Base-by-base conservation (phyloP, 2,797 vertebrate species). In the Notoglanidium macrostoma region DNA sequence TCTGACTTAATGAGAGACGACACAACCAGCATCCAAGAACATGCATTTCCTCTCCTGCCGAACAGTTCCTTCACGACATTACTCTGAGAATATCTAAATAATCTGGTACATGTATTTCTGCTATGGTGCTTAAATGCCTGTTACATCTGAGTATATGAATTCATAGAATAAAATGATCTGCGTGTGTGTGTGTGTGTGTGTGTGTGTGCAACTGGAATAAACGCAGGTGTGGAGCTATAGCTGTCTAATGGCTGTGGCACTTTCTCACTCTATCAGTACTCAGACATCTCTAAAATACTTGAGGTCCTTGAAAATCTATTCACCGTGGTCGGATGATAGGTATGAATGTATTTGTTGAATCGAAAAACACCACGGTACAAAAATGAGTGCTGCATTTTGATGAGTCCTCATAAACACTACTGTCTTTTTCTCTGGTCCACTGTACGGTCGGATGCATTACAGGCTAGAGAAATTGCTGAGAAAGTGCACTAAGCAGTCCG, bases 1-100 rank as follows among this genome's bases (percentile, higher is more conserved):
- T 78, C 84, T 57, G 83, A 72, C 84, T 88, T 90, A 91, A 91
- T 90, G 86, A 87, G 84, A 90, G 87, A 83, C 46, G 87, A 87
- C 90, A 87, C 79, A 84, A 73, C 23, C 89, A 88, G 88, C 73
- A 85, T 88, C 74, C 87, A 87, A 86, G 78, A 89, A 90, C 73
- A 85, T 85, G 86, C 79, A 87, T 77, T 84, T 87, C 78, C 85
- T 86, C 79, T 87, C 72, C 74, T 83, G 65, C 55, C 61, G 77
- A 77, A 86, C 49, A 23, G 85, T 68, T 83, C 51, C 59, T 88
- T 49, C 57, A 19, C 10, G 3, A 67, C 82, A 51, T 83, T 82
- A 78, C 72, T 88, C 85, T 32, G 57, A 84, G 85, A 79, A 83
- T 54, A 82, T 63, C 76, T 11, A 65, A 84, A 87, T 83, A 87